These are phyloP conservation scores for Aix galericulata DNA, from an alignment of 2,113 vertebrate genomes.

Conservation along the genomic window DNA sequence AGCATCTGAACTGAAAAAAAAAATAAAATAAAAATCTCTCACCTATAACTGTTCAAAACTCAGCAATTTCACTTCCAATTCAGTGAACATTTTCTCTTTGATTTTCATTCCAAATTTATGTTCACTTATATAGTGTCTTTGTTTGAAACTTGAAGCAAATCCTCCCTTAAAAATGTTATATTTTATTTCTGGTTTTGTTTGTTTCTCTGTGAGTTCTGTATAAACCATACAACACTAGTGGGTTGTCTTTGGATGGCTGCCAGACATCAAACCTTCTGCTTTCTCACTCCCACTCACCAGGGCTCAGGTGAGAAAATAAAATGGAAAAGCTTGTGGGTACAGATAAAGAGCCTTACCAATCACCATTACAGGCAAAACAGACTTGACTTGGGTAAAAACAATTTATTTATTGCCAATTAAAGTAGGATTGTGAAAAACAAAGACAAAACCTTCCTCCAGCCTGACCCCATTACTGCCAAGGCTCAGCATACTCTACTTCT, in stretches of 20 bases:
- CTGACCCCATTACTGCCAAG: background rate
- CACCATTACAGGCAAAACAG: accelerated
- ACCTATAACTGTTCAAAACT: background rate
- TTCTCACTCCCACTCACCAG: background rate
- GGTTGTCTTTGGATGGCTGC: no score
- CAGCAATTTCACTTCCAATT: background rate
- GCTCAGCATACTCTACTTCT: background rate
- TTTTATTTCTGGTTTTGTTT: background rate
- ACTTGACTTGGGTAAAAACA: background rate
- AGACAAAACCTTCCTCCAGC: accelerated
- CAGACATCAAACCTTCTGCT: no score
- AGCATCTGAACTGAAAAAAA: background rate
- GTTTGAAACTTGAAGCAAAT: background rate
- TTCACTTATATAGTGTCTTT: background rate
- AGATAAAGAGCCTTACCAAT: background rate
- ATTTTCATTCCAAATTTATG: background rate
- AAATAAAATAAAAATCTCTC: background rate
- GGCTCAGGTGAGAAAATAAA: background rate
- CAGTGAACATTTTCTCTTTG: background rate
- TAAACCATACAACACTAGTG: background rate
- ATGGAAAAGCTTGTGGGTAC: accelerated
- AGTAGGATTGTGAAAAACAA: background rate
- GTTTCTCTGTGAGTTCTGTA: background rate
- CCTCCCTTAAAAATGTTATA: background rate
- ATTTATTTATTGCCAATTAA: background rate